Percentiles rank a stretch among this genome's conserved stretches.
These are phyloP conservation scores for Okamejei kenojei DNA, from an alignment of 2,797 vertebrate genomes.

Conservation along the genomic window DNA sequence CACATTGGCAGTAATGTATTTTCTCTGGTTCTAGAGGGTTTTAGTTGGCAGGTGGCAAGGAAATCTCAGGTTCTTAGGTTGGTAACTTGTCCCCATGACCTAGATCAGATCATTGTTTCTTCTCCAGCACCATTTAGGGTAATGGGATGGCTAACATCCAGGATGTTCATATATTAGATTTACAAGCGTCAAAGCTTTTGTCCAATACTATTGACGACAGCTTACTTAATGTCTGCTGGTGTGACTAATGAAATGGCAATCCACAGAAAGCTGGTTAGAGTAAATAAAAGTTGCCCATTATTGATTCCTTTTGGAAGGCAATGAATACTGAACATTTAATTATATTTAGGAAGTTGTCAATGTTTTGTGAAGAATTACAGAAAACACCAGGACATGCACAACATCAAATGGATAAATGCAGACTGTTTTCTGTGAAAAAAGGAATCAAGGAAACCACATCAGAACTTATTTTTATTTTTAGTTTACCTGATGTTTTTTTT, in stretches of 20 bases:
- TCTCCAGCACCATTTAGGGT: constrained; percentile 54
- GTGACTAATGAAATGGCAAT: neutral
- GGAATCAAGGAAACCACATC: neutral
- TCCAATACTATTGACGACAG: neutral
- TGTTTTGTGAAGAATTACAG: neutral
- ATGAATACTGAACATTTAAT: neutral
- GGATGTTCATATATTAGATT: neutral
- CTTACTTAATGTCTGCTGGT: neutral
- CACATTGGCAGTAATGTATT: neutral
- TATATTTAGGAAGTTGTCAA: neutral
- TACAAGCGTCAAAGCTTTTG: neutral
- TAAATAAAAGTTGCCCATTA: neutral
- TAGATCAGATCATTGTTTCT: constrained; percentile 61
- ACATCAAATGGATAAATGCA: no score
- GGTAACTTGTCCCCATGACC: constrained; percentile 55
- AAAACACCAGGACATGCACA: neutral
- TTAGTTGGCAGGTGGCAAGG: constrained; percentile 46
- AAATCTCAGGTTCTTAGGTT: constrained; percentile 51
- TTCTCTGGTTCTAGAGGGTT: constrained; percentile 53
- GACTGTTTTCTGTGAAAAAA: neutral
- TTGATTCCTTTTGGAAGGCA: neutral
- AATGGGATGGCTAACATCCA: constrained; percentile 38
- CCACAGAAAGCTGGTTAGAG: neutral
- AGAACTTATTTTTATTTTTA: neutral
- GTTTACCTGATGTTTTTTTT: neutral